Base-by-base conservation (phyloP, 2,888 invertebrate species). In the Tortrix viridana region DNA sequence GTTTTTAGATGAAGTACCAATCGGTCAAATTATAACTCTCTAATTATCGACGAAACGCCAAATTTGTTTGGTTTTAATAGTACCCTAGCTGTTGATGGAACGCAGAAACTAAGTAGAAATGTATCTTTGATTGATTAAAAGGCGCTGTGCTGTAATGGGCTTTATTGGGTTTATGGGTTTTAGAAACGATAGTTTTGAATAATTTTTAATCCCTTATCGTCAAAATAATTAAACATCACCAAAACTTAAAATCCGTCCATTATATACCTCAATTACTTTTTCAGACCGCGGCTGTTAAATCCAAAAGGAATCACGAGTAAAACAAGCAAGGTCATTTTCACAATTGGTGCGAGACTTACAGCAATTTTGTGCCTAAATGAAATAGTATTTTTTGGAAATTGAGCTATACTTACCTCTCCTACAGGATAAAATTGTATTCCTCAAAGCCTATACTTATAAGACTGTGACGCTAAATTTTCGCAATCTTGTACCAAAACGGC, bases 1-100 rank as follows among this genome's bases (percentile, higher is more conserved):
- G 86, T 87, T 85, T 81, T 82, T 75, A 80, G 86, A 85, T 82
- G 79, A 81, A 82, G 81, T 77, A 80, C 80, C 80, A 75, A 74
- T 74, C 70, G 70, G 75, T 78, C 75, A 72, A 74, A 32, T n/a
- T n/a, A n/a, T 32, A 32, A 32, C 32, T 66, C 65, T 73, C 73
- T 86, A 86, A 86, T 86, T 86, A 84, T 78, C 70, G 68, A 67
- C 74, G 76, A 80, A 80, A 76, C 70, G 69, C 71, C 70, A 76
- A 32, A 80, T 75, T 77, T 69, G 65, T 64, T 63, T 67, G 71
- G 72, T 59, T 77, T 76, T 73, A 75, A 79, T 78, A 74, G 77
- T 74, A 79, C 75, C 72, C 72, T 20, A 18, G 20, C 22, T 41
- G 16, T 53, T 23, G 43, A 53, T 43, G 16, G 16, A 41, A 43